These are phyloP conservation scores for Calameuta idolon DNA, from an alignment of 2,888 invertebrate species.

Conservation along the genomic window DNA sequence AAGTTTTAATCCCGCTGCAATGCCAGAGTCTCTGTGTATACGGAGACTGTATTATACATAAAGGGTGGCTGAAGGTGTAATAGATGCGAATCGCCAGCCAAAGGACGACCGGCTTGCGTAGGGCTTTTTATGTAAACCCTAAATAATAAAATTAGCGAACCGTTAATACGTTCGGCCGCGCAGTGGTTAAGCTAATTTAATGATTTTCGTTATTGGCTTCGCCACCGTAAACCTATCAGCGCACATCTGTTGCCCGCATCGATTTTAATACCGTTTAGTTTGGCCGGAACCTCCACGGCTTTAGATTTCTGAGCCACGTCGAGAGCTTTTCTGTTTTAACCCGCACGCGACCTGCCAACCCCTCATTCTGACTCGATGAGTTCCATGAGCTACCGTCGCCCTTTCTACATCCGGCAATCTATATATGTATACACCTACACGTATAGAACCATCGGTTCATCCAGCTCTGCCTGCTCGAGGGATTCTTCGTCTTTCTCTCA, in stretches of 20 bases:
- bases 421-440: background rate
- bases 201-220: conserved; percentile 64
- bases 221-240: conserved; percentile 58
- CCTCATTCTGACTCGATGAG: background rate
- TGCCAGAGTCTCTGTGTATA: background rate
- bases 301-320: background rate
- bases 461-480: background rate
- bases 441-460: background rate
- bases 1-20: conserved; percentile 30
- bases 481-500: background rate
- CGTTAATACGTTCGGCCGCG: conserved; percentile 54
- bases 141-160: conserved; percentile 60
- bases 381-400: background rate
- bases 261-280: conserved; percentile 59
- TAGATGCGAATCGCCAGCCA: background rate
- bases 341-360: background rate
- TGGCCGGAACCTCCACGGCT: background rate
- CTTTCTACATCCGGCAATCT: background rate
- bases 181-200: conserved; percentile 61
- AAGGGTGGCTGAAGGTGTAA: background rate
- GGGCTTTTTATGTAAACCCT: conserved; percentile 46
- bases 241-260: conserved; percentile 64
- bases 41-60: background rate
- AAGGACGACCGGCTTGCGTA: background rate
- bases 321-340: background rate